phyloP scores from a whole-genome alignment of 2,797 vertebrate species.

The Sebastes flavidus region DNA sequence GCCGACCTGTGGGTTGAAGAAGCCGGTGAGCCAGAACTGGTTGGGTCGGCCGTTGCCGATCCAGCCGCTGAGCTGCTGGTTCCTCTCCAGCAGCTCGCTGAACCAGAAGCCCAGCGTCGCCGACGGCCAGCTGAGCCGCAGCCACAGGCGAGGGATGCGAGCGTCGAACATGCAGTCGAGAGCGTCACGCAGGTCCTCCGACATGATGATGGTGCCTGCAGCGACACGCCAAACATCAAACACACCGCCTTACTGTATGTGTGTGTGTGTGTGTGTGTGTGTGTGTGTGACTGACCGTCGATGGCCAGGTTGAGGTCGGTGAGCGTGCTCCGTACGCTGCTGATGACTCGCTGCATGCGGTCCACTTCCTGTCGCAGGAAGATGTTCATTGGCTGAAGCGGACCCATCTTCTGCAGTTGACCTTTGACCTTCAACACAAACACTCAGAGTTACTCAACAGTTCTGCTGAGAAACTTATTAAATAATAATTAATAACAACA shows the following conservation, averaged over 20 bases:
- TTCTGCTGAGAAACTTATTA: background rate
- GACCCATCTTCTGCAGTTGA: slow-evolving; percentile 86
- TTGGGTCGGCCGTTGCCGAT: slow-evolving; percentile 80
- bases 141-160: slow-evolving; percentile 85
- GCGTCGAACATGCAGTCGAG: slow-evolving; percentile 87
- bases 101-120: slow-evolving; percentile 90
- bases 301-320: slow-evolving; percentile 87
- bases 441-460: background rate
- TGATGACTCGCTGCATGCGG: slow-evolving; percentile 86
- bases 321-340: slow-evolving; percentile 82
- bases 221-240: background rate
- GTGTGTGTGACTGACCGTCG: slow-evolving; percentile 74
- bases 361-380: slow-evolving; percentile 89
- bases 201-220: slow-evolving; percentile 88
- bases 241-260: too few relatives aligned
- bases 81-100: slow-evolving; percentile 88
- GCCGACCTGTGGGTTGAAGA: slow-evolving; percentile 90
- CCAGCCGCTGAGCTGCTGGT: slow-evolving; percentile 87
- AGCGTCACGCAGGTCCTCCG: slow-evolving; percentile 86
- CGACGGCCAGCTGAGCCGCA: slow-evolving; percentile 87
- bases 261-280: background rate
- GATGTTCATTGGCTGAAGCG: slow-evolving; percentile 86
- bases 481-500: background rate
- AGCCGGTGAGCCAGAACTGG: slow-evolving; percentile 90
- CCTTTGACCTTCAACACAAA: slow-evolving; percentile 78